Percentiles rank a stretch among this genome's conserved stretches.
Evolutionary conservation across 2,113 vertebrate genomes (phyloP).

Genomic region (Motacilla tschutschensis): DNA sequence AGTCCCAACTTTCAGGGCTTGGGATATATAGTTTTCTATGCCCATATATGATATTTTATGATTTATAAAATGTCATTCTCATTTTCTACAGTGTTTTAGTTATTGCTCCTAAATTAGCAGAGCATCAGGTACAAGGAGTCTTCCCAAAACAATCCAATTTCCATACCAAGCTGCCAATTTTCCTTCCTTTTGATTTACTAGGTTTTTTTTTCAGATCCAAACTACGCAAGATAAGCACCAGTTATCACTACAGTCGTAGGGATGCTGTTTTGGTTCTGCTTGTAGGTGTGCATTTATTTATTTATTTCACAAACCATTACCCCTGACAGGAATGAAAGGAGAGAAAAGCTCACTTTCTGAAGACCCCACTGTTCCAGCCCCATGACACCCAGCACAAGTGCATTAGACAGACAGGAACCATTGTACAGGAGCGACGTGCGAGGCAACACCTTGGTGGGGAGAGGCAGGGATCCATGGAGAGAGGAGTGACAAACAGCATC

Average conservation of each 20-base stretch:
- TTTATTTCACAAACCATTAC: conserved; percentile 46
- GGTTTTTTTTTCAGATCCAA: neutral
- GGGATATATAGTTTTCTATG: neutral
- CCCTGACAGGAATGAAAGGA: neutral
- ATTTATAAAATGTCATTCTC: neutral
- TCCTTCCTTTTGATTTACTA: neutral
- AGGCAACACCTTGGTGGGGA: neutral
- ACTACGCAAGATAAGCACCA: neutral
- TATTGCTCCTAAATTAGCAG: conserved; percentile 29
- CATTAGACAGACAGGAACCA: conserved; percentile 18
- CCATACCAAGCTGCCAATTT: neutral
- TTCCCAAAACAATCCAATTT: neutral
- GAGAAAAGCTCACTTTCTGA: neutral
- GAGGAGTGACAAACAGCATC: conserved; percentile 25
- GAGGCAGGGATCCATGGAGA: neutral
- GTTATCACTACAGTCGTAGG: neutral
- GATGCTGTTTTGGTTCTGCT: neutral
- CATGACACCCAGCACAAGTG: neutral
- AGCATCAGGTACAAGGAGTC: conserved; percentile 14
- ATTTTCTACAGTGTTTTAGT: conserved; percentile 22
- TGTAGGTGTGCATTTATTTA: neutral
- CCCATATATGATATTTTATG: neutral
- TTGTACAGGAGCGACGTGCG: neutral
- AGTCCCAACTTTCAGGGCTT: accelerated
- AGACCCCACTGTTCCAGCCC: conserved; percentile 27